Evolutionary conservation across 2,888 invertebrate genomes (phyloP), one percentile per base, ranked within the genome.

Genomic region (Acleris holmiana): DNA sequence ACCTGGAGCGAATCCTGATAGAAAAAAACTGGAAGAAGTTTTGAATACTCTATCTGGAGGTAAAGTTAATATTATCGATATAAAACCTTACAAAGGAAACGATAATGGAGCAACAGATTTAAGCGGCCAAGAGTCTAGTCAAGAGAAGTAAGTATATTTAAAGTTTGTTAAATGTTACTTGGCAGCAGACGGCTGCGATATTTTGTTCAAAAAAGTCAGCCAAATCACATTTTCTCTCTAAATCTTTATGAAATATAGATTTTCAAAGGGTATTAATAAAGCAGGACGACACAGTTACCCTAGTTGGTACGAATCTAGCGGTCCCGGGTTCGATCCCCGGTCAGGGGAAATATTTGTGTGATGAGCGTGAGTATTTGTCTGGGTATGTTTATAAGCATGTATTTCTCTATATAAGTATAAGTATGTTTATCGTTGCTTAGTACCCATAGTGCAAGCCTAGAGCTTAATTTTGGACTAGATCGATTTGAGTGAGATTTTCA

Each of bases 31-130:
- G 17, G 96, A 96, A 80, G 95, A 96, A 76, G 95, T 96, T 46
- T 88, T 98, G 35, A 95, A 95, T 67, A 94, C 95, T 25, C 94
- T 97, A 49, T 97, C 97, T 0, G 97, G 97, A 2, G 96, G 96
- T 3, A 95, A 94, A 80, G 96, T 97, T 1, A 94, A 94, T 54
- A 96, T 97, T 62, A 93, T 96, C 75, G 95, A 96, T 63, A 95
- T 97, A 50, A 94, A 95, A 68, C 95, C 96, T 0, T 95, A 96
- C 73, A 93, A 84, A 73, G 93, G 94, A 0, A 88, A 86, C 68
- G 93, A 94, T 67, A 93, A 93, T 53, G 93, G 93, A 51, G 94
- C 92, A 57, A 92, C 93, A 63, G 94, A 94, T 82, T 83, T 91
- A 40, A 91, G 77, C 71, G 85, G 91, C 55, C 89, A 89, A 61